Percentiles rank a stretch among this genome's conserved stretches.
Evolutionary conservation across 2,797 vertebrate species (phyloP).

Genomic region (Halcyon leucocephala): DNA sequence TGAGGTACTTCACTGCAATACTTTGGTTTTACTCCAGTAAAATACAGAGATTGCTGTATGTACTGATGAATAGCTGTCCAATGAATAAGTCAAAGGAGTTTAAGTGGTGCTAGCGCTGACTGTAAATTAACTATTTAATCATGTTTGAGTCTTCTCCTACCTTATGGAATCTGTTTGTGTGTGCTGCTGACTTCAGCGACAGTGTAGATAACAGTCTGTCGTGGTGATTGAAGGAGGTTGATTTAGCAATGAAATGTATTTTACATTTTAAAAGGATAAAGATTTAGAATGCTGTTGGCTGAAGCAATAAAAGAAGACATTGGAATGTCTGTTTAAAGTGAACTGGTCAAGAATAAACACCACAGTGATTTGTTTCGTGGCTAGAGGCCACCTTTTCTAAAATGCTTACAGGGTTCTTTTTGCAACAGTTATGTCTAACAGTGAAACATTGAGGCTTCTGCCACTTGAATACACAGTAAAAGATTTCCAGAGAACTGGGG

Average conservation of each 20-base stretch:
- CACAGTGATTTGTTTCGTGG: background rate
- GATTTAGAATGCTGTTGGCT: background rate
- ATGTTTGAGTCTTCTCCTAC: background rate
- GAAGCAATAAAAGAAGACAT: background rate
- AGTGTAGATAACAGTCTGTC: background rate
- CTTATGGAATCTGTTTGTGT: background rate
- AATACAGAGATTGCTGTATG: background rate
- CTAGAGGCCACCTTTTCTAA: background rate
- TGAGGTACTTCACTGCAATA: background rate
- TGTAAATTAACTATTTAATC: conserved; percentile 14
- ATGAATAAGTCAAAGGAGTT: background rate
- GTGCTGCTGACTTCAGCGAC: background rate
- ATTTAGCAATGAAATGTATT: background rate
- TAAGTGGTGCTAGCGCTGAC: background rate
- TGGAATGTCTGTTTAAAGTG: background rate
- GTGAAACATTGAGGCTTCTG: background rate
- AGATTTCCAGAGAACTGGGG: background rate
- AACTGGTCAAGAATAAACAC: background rate
- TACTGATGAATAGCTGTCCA: background rate
- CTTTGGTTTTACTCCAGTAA: background rate
- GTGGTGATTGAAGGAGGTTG: background rate
- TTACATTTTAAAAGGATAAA: background rate
- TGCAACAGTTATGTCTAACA: background rate
- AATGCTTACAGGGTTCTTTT: background rate
- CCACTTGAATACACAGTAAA: background rate